Conservation (phyloP, 2,888 invertebrate species). For the Rhagonycha fulva region DNA sequence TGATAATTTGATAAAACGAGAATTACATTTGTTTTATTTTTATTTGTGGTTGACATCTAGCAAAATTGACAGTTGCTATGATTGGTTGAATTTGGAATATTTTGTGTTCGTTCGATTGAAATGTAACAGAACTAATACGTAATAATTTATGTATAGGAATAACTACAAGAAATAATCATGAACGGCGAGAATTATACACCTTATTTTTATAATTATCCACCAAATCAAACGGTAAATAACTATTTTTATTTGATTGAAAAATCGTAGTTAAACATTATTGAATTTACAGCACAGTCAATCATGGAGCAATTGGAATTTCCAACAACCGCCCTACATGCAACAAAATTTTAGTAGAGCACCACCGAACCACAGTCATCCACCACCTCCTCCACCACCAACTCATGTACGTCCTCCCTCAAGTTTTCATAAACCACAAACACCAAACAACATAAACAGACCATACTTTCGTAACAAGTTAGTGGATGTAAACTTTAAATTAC, state of each 20-base stretch:
- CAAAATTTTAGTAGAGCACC: neutral
- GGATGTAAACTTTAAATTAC: neutral
- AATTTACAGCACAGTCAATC: neutral
- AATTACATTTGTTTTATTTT: neutral
- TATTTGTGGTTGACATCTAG: neutral
- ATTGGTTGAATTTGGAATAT: neutral
- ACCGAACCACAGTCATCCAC: neutral
- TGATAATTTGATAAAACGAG: neutral
- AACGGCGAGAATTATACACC: constrained; percentile 2
- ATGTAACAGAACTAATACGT: neutral
- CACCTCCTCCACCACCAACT: neutral
- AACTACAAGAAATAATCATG: neutral
- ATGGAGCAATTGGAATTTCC: neutral
- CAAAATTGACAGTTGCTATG: neutral
- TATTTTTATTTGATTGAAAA: neutral
- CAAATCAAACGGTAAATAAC: neutral
- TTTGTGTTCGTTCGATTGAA: neutral
- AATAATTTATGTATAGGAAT: neutral
- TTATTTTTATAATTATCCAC: constrained; percentile 1
- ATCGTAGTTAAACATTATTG: neutral
- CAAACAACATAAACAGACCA: neutral
- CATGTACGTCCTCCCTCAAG: neutral
- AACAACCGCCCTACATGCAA: neutral
- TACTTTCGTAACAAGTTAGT: neutral
- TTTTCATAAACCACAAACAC: neutral